Evolutionary conservation across 1,140 invertebrate genomes (phyloP).

Genomic region (Amyelois transitella): DNA sequence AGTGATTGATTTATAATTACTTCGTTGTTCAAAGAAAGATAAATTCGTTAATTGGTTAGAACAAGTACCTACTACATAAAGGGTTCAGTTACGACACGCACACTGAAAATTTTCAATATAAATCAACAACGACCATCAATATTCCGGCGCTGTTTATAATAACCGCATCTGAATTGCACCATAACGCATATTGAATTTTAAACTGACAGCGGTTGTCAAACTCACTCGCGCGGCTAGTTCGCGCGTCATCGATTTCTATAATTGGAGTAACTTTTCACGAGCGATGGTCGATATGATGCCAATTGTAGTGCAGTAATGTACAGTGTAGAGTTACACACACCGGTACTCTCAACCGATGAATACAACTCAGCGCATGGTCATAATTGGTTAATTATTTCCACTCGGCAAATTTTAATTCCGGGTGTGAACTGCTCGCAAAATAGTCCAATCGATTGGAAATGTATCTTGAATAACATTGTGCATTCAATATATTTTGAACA

Average conservation of each 20-base stretch:
- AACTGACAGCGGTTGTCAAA: conserved; percentile 45
- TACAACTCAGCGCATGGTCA: neutral
- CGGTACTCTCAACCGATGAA: neutral
- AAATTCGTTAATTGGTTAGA: too few species aligned
- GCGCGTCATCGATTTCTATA: conserved; percentile 53
- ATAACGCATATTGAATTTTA: conserved; percentile 29
- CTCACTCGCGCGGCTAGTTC: conserved; percentile 32
- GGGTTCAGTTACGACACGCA: neutral
- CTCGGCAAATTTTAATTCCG: neutral
- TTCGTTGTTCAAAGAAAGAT: too few species aligned
- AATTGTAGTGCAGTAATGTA: neutral
- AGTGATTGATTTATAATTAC: too few species aligned
- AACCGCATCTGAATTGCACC: conserved; percentile 13
- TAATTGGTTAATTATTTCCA: neutral
- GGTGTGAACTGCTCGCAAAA: neutral
- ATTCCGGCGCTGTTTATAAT: conserved; percentile 6
- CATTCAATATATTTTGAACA: neutral
- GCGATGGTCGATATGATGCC: conserved; percentile 5
- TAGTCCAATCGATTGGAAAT: too few species aligned
- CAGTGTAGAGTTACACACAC: neutral
- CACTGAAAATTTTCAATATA: neutral
- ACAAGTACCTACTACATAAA: too few species aligned
- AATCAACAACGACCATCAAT: conserved; percentile 3
- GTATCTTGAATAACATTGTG: neutral
- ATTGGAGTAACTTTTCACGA: conserved; percentile 60